Conservation (phyloP, 2,888 invertebrate species). For the Colostygia pectinataria region DNA sequence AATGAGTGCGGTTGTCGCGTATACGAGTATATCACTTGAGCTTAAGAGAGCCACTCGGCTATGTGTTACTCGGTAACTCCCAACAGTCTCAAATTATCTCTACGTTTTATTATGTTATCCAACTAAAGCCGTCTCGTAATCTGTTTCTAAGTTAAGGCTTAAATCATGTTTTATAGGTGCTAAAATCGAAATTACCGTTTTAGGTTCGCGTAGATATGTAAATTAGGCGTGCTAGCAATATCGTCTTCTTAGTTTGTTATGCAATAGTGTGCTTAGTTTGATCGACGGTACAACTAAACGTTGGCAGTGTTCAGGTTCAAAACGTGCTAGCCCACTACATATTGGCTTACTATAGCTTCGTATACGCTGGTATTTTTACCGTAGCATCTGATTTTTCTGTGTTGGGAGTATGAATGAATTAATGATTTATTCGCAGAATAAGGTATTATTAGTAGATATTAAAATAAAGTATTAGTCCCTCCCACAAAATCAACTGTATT, state of each 20-base stretch:
- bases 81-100: constrained; percentile 28
- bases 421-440: no score
- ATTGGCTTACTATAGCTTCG: no score
- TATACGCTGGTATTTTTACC: no score
- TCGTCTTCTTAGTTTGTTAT: constrained; percentile 30
- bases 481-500: no score
- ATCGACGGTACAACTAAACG: constrained; percentile 15
- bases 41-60: constrained; percentile 45
- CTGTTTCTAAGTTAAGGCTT: constrained; percentile 34
- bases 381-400: no score
- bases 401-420: no score
- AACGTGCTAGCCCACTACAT: no score
- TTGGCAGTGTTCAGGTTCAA: neutral
- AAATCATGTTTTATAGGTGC: constrained; percentile 39
- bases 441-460: no score
- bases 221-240: constrained; percentile 33
- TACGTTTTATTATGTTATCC: constrained; percentile 35
- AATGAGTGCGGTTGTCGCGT: constrained; percentile 53
- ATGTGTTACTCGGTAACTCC: constrained; percentile 31
- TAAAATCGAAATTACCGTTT: constrained; percentile 39
- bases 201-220: constrained; percentile 36
- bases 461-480: no score
- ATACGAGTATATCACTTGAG: constrained; percentile 45
- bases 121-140: constrained; percentile 32
- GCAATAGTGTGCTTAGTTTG: constrained; percentile 35